Evolutionary conservation across 2,797 vertebrate species (phyloP).

Genomic region (Ctenochaetus hawaiiensis): DNA sequence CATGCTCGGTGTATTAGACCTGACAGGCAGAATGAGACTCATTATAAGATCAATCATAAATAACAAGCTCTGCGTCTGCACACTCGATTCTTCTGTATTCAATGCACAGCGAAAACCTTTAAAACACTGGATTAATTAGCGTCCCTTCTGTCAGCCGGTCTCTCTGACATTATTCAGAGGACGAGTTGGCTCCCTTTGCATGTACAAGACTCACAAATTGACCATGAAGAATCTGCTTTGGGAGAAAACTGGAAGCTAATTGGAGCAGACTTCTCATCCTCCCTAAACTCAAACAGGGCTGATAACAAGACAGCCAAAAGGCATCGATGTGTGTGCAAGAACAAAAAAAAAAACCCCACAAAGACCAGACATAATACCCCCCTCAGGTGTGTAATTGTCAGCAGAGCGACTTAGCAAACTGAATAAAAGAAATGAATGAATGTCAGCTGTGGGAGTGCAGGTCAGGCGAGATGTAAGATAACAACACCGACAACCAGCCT

Average conservation of each 20-base stretch:
- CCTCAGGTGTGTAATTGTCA: constrained; percentile 18
- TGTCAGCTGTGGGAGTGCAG: constrained; percentile 19
- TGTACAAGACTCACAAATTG: constrained; percentile 28
- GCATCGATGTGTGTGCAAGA: neutral
- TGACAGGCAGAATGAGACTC: constrained; percentile 41
- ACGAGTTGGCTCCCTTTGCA: constrained; percentile 11
- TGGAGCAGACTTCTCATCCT: constrained; percentile 38
- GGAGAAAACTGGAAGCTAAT: constrained; percentile 44
- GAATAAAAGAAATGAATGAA: constrained; percentile 19
- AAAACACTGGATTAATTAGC: constrained; percentile 52
- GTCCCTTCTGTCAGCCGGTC: constrained; percentile 18
- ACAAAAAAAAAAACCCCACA: too few relatives aligned
- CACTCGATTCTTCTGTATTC: constrained; percentile 49
- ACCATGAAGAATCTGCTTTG: constrained; percentile 46
- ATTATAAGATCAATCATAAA: constrained; percentile 43
- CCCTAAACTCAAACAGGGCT: constrained; percentile 19
- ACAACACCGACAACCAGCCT: constrained; percentile 22
- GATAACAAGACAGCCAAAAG: constrained; percentile 17
- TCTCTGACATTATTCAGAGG: constrained; percentile 28
- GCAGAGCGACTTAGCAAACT: neutral
- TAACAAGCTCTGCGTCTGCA: constrained; percentile 17
- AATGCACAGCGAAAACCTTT: constrained; percentile 36
- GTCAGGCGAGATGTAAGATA: constrained; percentile 40
- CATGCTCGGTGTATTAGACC: constrained; percentile 1
- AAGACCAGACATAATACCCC: neutral